phyloP scores from a whole-genome alignment of 2,113 vertebrate genomes.

The Ranitomeya variabilis region DNA sequence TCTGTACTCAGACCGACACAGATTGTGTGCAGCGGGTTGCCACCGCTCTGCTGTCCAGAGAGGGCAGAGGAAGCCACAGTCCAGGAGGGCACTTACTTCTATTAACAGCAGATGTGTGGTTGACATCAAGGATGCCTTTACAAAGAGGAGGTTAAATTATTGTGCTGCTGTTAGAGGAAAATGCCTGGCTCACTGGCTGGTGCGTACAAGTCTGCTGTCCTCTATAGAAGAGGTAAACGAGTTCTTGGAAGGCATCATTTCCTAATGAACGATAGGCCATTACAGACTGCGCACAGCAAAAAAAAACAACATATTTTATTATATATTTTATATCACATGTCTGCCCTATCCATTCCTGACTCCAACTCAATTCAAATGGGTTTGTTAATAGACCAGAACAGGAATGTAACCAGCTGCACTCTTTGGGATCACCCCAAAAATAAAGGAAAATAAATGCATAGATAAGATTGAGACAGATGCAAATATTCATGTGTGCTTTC shows the following conservation, averaged over 20 bases:
- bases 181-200: not conserved
- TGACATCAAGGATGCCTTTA: not conserved
- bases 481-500: not conserved
- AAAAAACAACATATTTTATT: not conserved
- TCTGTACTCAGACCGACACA: not conserved
- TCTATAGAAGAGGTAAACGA: not conserved
- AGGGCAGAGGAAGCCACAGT: not conserved
- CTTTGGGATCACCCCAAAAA: not conserved
- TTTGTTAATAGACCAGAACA: not conserved
- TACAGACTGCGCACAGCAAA: not conserved
- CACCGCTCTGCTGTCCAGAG: not conserved
- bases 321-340: not conserved
- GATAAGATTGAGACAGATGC: not conserved
- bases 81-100: not conserved
- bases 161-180: no score
- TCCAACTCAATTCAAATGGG: not conserved
- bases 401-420: not conserved
- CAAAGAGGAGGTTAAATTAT: not conserved
- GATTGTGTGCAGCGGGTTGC: not conserved
- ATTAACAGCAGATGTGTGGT: not conserved
- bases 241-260: not conserved
- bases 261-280: not conserved
- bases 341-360: not conserved
- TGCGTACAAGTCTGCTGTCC: not conserved
- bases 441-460: not conserved